phyloP scores from a whole-genome alignment of 2,797 vertebrate genomes.

The Lacerta agilis region DNA sequence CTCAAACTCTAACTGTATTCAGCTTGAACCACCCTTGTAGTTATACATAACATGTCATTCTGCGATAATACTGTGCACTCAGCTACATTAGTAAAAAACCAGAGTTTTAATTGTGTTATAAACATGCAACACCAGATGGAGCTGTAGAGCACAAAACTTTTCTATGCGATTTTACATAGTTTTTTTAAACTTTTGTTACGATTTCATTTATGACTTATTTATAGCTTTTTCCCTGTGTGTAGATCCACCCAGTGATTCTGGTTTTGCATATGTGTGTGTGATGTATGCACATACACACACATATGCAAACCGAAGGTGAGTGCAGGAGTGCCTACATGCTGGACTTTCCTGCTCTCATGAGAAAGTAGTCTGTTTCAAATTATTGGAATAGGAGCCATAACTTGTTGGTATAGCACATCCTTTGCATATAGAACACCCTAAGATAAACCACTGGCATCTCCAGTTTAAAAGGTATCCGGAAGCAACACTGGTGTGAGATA shows the following conservation, averaged over 20 bases:
- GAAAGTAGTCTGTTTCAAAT: neutral
- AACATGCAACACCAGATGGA: no score
- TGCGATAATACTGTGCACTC: no score
- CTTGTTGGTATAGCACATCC: neutral
- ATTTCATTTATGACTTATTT: no score
- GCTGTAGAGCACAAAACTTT: neutral
- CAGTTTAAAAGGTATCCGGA: no score
- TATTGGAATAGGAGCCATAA: neutral
- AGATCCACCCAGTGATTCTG: neutral
- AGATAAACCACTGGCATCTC: no score
- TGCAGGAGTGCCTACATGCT: neutral
- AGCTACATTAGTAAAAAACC: no score
- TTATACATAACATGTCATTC: neutral
- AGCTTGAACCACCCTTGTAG: neutral
- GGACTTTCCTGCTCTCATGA: neutral
- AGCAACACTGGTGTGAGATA: no score
- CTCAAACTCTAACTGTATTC: neutral
- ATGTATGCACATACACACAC: neutral
- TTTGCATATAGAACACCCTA: neutral
- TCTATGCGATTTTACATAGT: no score
- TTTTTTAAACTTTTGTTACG: no score
- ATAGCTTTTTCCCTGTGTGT: no score
- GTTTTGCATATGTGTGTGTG: neutral
- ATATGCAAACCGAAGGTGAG: neutral
- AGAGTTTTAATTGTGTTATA: no score